Percentiles rank a stretch among this genome's conserved stretches.
Conservation (phyloP, 2,113 vertebrate genomes). For the Cariama cristata region DNA sequence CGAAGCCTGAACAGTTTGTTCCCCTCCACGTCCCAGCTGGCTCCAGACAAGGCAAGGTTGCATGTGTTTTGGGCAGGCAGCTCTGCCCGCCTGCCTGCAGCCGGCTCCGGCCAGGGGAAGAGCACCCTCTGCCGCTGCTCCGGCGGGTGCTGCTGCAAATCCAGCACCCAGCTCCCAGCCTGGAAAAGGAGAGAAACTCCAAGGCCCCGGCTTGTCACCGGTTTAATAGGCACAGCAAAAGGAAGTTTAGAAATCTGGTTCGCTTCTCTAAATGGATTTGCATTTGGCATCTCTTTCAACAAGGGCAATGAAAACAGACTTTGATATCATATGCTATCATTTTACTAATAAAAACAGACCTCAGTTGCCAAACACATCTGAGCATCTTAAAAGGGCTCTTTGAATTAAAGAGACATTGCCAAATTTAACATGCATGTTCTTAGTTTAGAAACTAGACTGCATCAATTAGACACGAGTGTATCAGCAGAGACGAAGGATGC, state of each 20-base stretch:
- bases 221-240: not conserved
- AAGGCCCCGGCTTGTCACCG: not conserved
- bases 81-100: not conserved
- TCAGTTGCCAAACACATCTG: not conserved
- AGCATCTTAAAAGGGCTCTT: not conserved
- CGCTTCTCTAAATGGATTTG: not conserved
- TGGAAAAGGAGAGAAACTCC: not conserved
- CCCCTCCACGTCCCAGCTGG: not conserved
- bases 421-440: not conserved
- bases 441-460: not conserved
- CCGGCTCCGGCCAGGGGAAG: not conserved
- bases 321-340: conserved; percentile 27
- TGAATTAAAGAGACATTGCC: conserved; percentile 3
- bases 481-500: not conserved
- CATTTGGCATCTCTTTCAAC: conserved; percentile 11
- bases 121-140: not conserved
- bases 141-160: accelerated
- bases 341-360: conserved; percentile 25
- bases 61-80: not conserved
- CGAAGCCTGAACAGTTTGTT: accelerated
- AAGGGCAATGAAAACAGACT: not conserved
- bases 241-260: not conserved
- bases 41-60: not conserved
- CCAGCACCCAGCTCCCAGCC: not conserved
- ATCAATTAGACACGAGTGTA: not conserved